Evolutionary conservation across 1,140 invertebrate species (phyloP), one percentile per base, ranked within the genome.

Genomic region (Danaus plexippus): DNA sequence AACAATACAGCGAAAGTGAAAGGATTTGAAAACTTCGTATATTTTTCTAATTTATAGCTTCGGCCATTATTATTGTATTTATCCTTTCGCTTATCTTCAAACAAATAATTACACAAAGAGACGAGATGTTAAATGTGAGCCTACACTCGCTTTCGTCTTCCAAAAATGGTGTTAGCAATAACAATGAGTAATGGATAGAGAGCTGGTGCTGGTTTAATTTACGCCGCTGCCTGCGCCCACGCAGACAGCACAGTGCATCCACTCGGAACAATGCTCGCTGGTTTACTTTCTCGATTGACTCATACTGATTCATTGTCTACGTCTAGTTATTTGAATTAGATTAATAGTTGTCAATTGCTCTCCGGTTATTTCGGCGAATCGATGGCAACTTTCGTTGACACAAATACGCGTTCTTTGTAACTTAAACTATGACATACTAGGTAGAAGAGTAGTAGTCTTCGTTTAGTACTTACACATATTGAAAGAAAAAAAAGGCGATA

Each of bases 281-380:
- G 80, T 83, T 84, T 85, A 85, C 82, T 85, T 85, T 85, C 82
- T 78, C 80, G 73, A 81, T 86, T 84, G 83, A 84, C 80, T 84
- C 83, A 82, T 68, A 81, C 77, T 74, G 73, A 82, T 82, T 75
- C 76, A 82, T 81, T 78, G 76, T 69, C 71, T 70, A 77, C 71
- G 75, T 80, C 75, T 84, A 72, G 67, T 67, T 61, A 69, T 73
- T 70, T 69, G 74, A 85, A 82, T 79, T 77, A 76, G 78, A 84
- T 80, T 82, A 82, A 84, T 85, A 69, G 54, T 62, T 71, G 66
- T 32, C 66, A 68, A 72, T 71, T 69, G 69, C 59, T 54, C 54
- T 61, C 44, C 22, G 54, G 59, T 57, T 61, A 46, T 57, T 11
- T 53, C 51, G 54, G 59, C 56, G 53, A 61, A 61, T 56, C 55